Conservation (phyloP, 92 coral and sea anemone species). For the Paramuricea clavata region DNA sequence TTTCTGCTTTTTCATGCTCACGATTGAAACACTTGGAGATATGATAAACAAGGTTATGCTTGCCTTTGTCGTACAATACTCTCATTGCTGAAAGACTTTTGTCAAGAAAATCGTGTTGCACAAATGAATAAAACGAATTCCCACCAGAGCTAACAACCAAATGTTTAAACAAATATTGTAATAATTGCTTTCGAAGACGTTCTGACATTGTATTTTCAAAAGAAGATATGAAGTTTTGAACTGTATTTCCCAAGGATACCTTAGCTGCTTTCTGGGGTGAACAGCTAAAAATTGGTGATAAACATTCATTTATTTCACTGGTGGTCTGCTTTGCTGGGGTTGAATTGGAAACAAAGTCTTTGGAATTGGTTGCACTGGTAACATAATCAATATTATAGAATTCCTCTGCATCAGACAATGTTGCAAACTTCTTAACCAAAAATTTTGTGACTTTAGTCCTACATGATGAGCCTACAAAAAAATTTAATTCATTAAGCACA, state of each 20-base stretch:
- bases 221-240: background rate
- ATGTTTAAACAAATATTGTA: background rate
- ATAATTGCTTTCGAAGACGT: background rate
- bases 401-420: background rate
- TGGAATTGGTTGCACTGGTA: background rate
- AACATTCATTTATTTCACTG: background rate
- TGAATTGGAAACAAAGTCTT: background rate
- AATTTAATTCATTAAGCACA: background rate
- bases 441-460: constrained; percentile 39
- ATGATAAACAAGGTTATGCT: constrained; percentile 49
- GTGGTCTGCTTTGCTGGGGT: background rate
- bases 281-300: constrained; percentile 15
- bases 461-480: constrained; percentile 50
- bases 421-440: background rate
- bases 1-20: background rate
- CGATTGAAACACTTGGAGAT: constrained; percentile 37
- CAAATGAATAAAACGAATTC: constrained; percentile 55
- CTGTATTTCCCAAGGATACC: constrained; percentile 27
- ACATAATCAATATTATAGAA: background rate
- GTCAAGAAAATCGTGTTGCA: constrained; percentile 47
- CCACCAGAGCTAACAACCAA: constrained; percentile 5
- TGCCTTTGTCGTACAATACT: constrained; percentile 41
- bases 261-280: constrained; percentile 13
- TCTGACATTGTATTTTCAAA: constrained; percentile 22
- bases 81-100: constrained; percentile 54